A percentile compares a stretch with the other conserved stretches of the same genome.
Evolutionary conservation across 2,888 invertebrate species (phyloP).

Genomic region (Rosalia funebris): DNA sequence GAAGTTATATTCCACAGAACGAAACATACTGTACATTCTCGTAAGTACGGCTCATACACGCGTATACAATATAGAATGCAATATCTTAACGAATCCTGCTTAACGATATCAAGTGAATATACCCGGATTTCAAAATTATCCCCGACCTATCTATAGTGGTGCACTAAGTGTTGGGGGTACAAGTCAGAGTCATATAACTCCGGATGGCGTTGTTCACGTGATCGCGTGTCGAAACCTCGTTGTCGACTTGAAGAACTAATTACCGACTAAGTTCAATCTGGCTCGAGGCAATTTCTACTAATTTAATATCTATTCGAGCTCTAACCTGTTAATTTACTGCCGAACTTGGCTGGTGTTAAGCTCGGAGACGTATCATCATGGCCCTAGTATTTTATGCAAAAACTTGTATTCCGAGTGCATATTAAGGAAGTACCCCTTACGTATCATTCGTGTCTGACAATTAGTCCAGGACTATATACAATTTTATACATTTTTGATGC

Average conservation of each 20-base stretch:
- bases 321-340: constrained; percentile 46
- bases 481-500: no score
- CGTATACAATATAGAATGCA: no score
- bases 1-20: no score
- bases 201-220: constrained; percentile 54
- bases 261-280: constrained; percentile 55
- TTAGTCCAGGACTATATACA: no score
- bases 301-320: constrained; percentile 57
- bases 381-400: not conserved
- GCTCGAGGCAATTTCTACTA: constrained; percentile 56
- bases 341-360: constrained; percentile 23
- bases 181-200: constrained; percentile 48
- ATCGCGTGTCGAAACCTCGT: constrained; percentile 59
- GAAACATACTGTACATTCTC: no score
- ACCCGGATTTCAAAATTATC: constrained; percentile 29
- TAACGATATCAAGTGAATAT: constrained; percentile 5
- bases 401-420: no score
- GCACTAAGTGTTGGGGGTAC: constrained; percentile 36
- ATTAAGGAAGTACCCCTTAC: no score
- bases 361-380: constrained; percentile 6
- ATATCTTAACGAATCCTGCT: no score
- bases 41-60: no score
- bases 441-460: no score
- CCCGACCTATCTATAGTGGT: constrained; percentile 33
- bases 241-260: constrained; percentile 59